Base-by-base conservation (phyloP, 2,888 invertebrate species). In the Xestia rhomboidea region DNA sequence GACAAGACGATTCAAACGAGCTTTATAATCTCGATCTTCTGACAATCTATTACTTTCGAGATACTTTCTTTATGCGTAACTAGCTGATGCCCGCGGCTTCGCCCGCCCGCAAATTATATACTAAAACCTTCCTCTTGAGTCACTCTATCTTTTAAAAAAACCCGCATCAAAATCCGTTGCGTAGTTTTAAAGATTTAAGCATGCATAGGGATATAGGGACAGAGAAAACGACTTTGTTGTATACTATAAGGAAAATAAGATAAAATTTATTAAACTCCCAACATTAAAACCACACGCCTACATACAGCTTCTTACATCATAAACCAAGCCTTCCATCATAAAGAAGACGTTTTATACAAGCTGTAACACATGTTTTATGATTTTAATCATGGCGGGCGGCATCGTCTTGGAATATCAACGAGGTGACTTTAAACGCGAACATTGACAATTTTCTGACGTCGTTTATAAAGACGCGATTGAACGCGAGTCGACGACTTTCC, bases 311-410 rank as follows among this genome's bases (percentile, higher is more conserved):
- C 3, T 13, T 34, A 60, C 27, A 46, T 27, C 34, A 75, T 62
- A 62, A 66, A 83, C 34, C 18, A 21, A 79, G 44, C 15, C 41
- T 57, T 24, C 13, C 21, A 70, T 41, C 69, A 76, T 68, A 71
- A 66, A 73, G 7, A 10, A 34, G 62, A n/a, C 75, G 60, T 77
- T 70, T 67, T 62, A 73, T 76, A 83, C 80, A 83, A 75, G 54
- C 49, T 21, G 51, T 63, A 77, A 81, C 77, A 77, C 41, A 41
- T 77, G 84, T 77, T 83, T 81, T 81, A 83, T 72, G 76, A 60
- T 68, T 68, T 64, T 83, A 79, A 76, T 83, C 83, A 83, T 73
- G 72, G 41, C 72, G 18, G 72, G 41, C 72, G 18, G 51, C 46
- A 10, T 27, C 72, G 73, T 24, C n/a, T 71, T 54, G 30, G 77